These are phyloP conservation scores for Natrix natrix DNA, from an alignment of 2,797 vertebrate genomes.

Conservation along the genomic window DNA sequence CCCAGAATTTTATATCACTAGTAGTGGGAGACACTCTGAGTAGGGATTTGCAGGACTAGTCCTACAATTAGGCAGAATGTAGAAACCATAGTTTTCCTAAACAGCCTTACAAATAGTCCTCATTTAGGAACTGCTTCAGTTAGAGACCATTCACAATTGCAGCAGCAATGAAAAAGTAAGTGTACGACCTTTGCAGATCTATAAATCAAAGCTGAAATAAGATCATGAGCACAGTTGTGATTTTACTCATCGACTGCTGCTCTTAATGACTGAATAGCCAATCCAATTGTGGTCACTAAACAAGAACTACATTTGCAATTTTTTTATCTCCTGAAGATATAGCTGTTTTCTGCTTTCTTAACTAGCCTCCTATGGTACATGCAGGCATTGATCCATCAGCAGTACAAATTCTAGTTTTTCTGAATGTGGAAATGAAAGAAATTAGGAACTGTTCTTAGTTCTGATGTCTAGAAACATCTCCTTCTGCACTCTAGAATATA, in stretches of 20 bases:
- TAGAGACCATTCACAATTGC: not conserved
- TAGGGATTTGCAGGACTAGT: not conserved
- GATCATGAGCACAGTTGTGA: not conserved
- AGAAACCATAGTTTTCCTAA: not conserved
- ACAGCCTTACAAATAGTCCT: not conserved
- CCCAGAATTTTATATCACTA: not conserved
- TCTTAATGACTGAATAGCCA: not conserved
- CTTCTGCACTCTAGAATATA: not conserved
- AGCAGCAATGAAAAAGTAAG: not conserved
- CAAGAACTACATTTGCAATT: not conserved
- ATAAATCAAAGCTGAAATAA: not conserved
- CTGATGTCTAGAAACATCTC: not conserved
- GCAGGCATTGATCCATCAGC: not conserved
- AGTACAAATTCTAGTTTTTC: not conserved
- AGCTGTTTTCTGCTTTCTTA: not conserved
- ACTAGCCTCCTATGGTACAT: not conserved
- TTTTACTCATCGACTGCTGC: not conserved
- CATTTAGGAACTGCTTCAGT: not conserved
- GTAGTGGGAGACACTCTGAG: not conserved
- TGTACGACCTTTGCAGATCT: not conserved
- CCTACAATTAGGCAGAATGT: not conserved
- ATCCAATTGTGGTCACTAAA: not conserved
- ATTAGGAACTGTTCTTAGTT: not conserved
- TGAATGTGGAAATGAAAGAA: not conserved
- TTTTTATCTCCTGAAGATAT: not conserved